These are phyloP conservation scores for Tipula vernalis DNA, from an alignment of 2,888 invertebrate species.

Conservation along the genomic window DNA sequence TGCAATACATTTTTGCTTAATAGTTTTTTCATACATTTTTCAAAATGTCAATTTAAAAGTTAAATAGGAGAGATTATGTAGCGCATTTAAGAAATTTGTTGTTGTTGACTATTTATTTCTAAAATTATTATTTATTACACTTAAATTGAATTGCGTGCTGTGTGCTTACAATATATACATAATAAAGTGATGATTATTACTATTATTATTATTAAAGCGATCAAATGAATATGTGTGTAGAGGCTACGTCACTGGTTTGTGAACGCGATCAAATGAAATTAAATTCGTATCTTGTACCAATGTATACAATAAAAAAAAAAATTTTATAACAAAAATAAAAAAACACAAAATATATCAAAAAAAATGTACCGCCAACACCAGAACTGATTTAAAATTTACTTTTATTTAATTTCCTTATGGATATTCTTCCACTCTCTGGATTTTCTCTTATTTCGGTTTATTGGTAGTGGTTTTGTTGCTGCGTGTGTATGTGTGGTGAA, in stretches of 20 bases:
- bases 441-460: background rate
- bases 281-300: background rate
- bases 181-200: background rate
- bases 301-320: background rate
- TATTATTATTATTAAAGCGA: background rate
- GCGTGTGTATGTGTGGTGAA: background rate
- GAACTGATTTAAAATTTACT: background rate
- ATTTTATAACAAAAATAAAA: background rate
- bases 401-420: conserved; percentile 4
- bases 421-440: background rate
- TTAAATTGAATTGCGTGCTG: background rate
- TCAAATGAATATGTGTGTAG: background rate
- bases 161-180: background rate
- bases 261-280: background rate
- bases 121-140: background rate
- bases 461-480: background rate
- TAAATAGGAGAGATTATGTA: background rate
- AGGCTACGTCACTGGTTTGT: background rate
- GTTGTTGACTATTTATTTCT: background rate
- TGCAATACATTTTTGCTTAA: background rate
- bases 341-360: background rate
- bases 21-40: background rate
- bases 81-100: background rate
- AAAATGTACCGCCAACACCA: background rate
- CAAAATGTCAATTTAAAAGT: background rate